Percentiles rank a stretch among this genome's conserved stretches.
phyloP scores from a whole-genome alignment of 1,140 invertebrate genomes.

The Drosophila carrolli region DNA sequence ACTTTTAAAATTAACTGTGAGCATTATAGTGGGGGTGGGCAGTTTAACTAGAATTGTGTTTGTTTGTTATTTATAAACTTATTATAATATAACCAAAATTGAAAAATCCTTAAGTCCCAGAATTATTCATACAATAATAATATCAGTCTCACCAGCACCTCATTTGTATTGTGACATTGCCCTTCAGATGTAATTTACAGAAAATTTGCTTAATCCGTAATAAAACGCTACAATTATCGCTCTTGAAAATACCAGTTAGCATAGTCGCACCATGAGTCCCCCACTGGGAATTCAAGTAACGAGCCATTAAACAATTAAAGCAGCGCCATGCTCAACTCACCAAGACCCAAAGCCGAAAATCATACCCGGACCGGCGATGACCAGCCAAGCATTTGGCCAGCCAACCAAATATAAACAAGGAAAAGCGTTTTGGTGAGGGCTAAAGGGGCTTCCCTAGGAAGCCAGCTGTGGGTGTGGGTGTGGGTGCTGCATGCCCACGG shows the following conservation, averaged over 20 bases:
- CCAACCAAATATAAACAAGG: conserved; percentile 77
- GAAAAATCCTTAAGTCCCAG: not conserved
- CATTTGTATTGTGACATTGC: not conserved
- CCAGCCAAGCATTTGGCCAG: conserved; percentile 66
- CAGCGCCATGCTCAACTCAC: conserved; percentile 29
- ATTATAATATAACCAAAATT: too few relatives aligned
- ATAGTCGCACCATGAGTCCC: conserved; percentile 27
- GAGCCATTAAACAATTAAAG: conserved; percentile 80
- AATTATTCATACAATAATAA: not conserved
- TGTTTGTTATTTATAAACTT: too few relatives aligned
- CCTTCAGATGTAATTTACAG: conserved; percentile 43
- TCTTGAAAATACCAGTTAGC: conserved; percentile 55
- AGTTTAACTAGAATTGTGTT: too few relatives aligned
- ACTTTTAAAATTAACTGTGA: not conserved
- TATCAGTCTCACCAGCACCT: not conserved
- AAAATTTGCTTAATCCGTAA: conserved; percentile 63
- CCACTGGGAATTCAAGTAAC: conserved; percentile 71
- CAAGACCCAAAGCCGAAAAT: not conserved
- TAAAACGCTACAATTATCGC: conserved; percentile 70
- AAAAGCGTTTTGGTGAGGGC: conserved; percentile 27
- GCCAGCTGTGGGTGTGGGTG: conserved; percentile 10
- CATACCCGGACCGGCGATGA: conserved; percentile 28
- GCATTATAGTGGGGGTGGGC: too few relatives aligned
- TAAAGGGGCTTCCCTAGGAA: conserved; percentile 4
- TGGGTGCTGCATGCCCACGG: conserved; percentile 12